Evolutionary conservation across 2,797 vertebrate genomes (phyloP), one percentile per base, ranked within the genome.

Genomic region (Hoplostethus atlanticus): DNA sequence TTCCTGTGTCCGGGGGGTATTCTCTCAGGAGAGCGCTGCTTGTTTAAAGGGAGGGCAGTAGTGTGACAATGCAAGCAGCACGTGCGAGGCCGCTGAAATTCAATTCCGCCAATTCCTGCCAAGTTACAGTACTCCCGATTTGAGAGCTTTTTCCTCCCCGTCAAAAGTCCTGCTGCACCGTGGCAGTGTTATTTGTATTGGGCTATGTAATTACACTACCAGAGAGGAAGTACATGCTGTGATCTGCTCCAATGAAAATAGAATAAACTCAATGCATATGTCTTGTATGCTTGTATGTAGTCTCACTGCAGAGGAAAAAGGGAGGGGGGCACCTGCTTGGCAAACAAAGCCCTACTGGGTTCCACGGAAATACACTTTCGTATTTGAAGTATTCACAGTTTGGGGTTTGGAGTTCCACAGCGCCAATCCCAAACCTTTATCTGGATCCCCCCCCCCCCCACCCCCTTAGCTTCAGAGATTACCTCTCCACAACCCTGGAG

Each of bases 1-100:
- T 92, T 92, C 91, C 74, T 89, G 87, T 87, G 88, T 90, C 88
- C 77, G 52, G 85, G 85, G 84, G 84, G 77, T 90, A 79, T 91
- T 92, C 90, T 93, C 89, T 85, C 77, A 85, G 87, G 88, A 88
- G 74, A 79, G 79, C 75, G 16, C 28, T 85, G 87, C 86, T 91
- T 90, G 87, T 90, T 92, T 92, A 86, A 87, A 21, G 83, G 67
- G 80, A 81, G 84, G 87, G 81, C 79, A 59, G 77, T 3, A 50
- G 77, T 88, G 87, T 87, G 87, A 90, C 89, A 84, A 84, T 86
- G 71, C 72, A 88, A 78, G 85, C 81, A 83, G 81, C 80, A 62
- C 5, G 59, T 75, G 85, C 84, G 83, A 87, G 85, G 86, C 86
- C 78, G 77, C 81, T 76, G 77, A 75, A 87, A 85, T 88, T 64